phyloP scores from a whole-genome alignment of 2,797 vertebrate species.

The Halcyon leucocephala region DNA sequence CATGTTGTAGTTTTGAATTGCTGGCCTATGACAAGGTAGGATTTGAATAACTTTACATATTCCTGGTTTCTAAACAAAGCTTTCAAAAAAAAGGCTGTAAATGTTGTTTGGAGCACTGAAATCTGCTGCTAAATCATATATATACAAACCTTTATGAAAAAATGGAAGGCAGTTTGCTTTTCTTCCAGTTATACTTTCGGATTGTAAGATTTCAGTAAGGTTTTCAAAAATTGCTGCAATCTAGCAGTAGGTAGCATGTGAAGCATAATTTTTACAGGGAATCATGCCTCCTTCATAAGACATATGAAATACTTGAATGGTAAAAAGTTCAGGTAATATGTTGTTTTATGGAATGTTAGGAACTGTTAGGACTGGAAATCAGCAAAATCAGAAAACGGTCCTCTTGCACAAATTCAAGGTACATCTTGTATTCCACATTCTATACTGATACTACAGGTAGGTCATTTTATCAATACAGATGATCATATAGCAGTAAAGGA shows the following conservation, averaged over 20 bases:
- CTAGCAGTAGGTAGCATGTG: background rate
- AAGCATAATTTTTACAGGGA: background rate
- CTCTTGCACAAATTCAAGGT: background rate
- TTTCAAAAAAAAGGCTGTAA: background rate
- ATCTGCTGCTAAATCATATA: background rate
- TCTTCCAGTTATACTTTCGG: background rate
- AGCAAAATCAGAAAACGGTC: background rate
- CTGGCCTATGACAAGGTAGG: background rate
- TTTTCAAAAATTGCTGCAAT: background rate
- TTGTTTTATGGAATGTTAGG: background rate
- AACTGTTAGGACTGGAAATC: background rate
- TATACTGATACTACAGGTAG: no score
- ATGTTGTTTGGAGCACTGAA: background rate
- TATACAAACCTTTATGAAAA: background rate
- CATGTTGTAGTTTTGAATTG: background rate
- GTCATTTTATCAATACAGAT: no score
- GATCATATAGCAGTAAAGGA: background rate
- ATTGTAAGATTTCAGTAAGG: background rate
- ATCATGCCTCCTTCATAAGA: background rate
- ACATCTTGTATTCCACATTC: background rate
- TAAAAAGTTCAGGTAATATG: background rate
- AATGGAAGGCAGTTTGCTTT: background rate
- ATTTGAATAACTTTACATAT: background rate
- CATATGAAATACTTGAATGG: background rate
- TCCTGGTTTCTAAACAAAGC: background rate